Conservation (phyloP, 2,113 vertebrate species). For the Calyptomena viridis region DNA sequence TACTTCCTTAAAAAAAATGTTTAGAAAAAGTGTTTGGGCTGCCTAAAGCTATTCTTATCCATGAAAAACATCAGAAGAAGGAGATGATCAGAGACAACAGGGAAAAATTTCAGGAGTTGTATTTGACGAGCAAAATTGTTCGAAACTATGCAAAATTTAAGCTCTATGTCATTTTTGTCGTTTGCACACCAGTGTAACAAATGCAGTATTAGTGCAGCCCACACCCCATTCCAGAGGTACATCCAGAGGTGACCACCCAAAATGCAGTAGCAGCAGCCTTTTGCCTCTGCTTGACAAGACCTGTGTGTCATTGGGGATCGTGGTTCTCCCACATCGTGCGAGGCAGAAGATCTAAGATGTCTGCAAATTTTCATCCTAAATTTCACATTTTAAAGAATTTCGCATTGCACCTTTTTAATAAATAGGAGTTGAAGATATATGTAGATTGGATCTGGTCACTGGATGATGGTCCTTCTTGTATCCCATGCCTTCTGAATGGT, state of each 20-base stretch:
- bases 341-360: neutral
- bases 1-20: neutral
- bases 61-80: neutral
- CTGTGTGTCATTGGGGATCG: neutral
- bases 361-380: neutral
- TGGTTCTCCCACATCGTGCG: rapidly evolving
- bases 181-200: neutral
- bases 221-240: neutral
- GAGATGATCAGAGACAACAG: neutral
- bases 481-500: neutral
- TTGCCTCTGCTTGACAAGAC: neutral
- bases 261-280: neutral
- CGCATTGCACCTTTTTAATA: neutral
- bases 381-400: neutral
- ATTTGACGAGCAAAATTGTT: neutral
- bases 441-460: neutral
- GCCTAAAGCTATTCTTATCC: neutral
- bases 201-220: neutral
- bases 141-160: neutral
- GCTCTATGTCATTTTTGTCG: neutral
- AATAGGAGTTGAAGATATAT: neutral
- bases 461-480: neutral
- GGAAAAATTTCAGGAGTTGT: neutral
- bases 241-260: neutral
- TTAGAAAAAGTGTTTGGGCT: neutral